phyloP scores from a whole-genome alignment of 2,888 invertebrate species.

The Eledone cirrhosa region DNA sequence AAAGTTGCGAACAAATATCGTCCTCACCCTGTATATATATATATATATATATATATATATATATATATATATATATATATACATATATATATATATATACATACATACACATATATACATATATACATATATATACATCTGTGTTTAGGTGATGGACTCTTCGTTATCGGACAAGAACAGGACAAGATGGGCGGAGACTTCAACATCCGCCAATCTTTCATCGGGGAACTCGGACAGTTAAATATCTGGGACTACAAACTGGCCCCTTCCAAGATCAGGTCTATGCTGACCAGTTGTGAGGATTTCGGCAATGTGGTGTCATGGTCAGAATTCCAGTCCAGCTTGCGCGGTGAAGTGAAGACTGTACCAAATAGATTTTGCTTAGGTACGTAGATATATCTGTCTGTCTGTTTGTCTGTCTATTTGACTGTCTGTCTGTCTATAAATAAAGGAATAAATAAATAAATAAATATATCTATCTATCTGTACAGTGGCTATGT shows the following conservation, averaged over 20 bases:
- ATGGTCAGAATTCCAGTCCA: conserved; percentile 73
- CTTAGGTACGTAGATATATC: conserved; percentile 54
- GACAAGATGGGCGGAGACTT: conserved; percentile 74
- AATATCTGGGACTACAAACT: conserved; percentile 74
- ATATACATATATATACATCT: too few species aligned
- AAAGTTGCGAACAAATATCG: too few species aligned
- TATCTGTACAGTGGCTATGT: too few species aligned
- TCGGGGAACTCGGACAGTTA: conserved; percentile 74
- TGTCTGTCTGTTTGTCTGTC: not conserved
- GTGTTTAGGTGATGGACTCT: conserved; percentile 69
- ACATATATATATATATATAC: too few species aligned
- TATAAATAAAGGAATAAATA: too few species aligned
- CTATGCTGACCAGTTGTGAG: conserved; percentile 59
- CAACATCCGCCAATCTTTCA: conserved; percentile 75
- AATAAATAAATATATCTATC: too few species aligned
- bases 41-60: too few species aligned
- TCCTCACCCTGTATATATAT: too few species aligned
- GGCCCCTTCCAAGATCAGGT: conserved; percentile 66
- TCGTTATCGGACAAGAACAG: conserved; percentile 78
- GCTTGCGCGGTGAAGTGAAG: conserved; percentile 71
- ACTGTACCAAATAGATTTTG: conserved; percentile 73
- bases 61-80: too few species aligned
- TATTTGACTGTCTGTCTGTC: not conserved
- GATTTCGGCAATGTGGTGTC: conserved; percentile 72
- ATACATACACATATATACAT: not conserved